Percentiles rank a stretch among this genome's conserved stretches.
Conservation (phyloP, 2,797 vertebrate genomes). For the Vespertilio murinus region DNA sequence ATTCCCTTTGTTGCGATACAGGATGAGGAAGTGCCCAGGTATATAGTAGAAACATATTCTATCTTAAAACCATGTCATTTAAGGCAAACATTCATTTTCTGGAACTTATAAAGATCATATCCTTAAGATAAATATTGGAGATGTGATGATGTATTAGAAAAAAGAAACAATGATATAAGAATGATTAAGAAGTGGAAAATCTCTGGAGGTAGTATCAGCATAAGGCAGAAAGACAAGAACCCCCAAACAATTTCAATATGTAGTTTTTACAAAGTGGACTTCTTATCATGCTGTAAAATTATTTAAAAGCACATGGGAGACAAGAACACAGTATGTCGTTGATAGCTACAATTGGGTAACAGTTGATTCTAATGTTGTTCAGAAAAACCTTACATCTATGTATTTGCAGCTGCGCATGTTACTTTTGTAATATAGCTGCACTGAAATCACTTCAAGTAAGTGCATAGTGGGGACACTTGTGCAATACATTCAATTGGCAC, state of each 20-base stretch:
- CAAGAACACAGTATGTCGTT: background rate
- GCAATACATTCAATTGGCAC: background rate
- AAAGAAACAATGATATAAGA: background rate
- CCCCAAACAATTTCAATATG: background rate
- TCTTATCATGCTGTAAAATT: background rate
- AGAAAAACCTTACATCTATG: background rate
- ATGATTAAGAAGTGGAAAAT: background rate
- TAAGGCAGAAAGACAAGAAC: background rate
- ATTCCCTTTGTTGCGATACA: background rate
- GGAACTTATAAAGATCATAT: background rate
- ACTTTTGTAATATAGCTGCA: background rate
- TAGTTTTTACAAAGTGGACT: background rate
- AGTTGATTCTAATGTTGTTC: background rate
- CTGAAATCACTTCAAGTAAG: background rate
- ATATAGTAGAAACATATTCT: background rate
- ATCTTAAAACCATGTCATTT: background rate
- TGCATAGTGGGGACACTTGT: background rate
- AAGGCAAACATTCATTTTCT: background rate
- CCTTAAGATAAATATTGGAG: background rate
- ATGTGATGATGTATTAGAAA: background rate
- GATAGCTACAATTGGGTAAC: background rate
- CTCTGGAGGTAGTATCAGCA: background rate
- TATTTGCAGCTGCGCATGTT: background rate
- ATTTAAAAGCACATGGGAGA: background rate
- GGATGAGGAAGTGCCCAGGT: background rate